A percentile compares a stretch with the other conserved stretches of the same genome.
phyloP scores from a whole-genome alignment of 1,140 invertebrate genomes.

The Chrysoperla carnea region DNA sequence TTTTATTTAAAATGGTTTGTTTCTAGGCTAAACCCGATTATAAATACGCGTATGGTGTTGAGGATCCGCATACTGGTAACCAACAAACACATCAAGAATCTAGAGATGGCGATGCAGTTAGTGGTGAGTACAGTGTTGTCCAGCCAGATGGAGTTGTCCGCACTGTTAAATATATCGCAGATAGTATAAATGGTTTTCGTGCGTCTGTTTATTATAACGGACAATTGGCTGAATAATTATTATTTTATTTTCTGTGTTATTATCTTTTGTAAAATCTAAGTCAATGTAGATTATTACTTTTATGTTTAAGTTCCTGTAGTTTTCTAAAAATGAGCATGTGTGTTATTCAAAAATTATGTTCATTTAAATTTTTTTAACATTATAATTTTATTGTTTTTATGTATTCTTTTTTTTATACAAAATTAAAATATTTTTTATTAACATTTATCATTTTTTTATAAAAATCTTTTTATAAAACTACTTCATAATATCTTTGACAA shows the following conservation, averaged over 20 bases:
- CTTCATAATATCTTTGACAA: too few relatives aligned
- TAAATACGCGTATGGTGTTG: slow-evolving; percentile 46
- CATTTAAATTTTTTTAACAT: too few relatives aligned
- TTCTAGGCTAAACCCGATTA: slow-evolving; percentile 43
- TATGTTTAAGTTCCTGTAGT: too few relatives aligned
- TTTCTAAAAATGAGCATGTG: too few relatives aligned
- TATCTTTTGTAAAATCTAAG: neutral
- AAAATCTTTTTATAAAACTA: too few relatives aligned
- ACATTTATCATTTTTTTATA: too few relatives aligned
- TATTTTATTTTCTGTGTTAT: neutral
- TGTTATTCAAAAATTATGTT: too few relatives aligned
- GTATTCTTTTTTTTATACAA: too few relatives aligned
- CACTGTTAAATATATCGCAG: slow-evolving; percentile 32
- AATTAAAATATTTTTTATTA: too few relatives aligned
- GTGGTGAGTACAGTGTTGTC: slow-evolving; percentile 43
- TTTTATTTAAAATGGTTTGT: neutral
- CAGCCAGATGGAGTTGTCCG: slow-evolving; percentile 47
- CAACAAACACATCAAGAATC: slow-evolving; percentile 47
- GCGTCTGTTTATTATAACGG: slow-evolving; percentile 14
- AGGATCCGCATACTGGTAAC: slow-evolving; percentile 48
- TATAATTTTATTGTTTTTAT: too few relatives aligned
- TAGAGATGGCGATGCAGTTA: slow-evolving; percentile 45
- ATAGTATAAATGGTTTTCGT: slow-evolving; percentile 32
- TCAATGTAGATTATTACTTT: too few relatives aligned
- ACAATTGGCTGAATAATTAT: neutral